Conservation (phyloP, 2,113 vertebrate species). For the Crotalus helleri region DNA sequence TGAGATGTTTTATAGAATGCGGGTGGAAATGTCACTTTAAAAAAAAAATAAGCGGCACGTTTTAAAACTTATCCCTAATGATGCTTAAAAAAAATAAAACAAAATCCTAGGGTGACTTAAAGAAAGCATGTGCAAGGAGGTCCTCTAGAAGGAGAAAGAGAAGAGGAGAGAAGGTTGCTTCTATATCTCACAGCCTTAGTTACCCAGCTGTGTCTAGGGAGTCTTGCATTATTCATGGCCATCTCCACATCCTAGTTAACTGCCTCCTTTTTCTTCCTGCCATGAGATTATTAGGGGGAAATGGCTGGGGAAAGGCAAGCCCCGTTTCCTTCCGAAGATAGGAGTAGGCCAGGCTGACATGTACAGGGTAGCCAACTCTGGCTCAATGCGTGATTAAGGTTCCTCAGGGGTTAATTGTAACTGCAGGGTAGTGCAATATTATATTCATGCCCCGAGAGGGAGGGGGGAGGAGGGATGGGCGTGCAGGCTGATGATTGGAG, state of each 20-base stretch:
- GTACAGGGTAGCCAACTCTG: not conserved
- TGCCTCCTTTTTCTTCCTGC: not conserved
- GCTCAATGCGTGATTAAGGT: not conserved
- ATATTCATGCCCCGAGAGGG: not conserved
- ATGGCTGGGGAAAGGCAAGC: slow-evolving; percentile 11
- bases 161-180: not conserved
- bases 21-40: not conserved
- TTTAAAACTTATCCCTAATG: slow-evolving; percentile 51
- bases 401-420: slow-evolving; percentile 51
- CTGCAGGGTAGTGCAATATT: slow-evolving; percentile 30
- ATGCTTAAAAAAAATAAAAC: not conserved
- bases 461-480: not conserved
- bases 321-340: slow-evolving; percentile 13
- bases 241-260: not conserved
- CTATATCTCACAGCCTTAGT: not conserved
- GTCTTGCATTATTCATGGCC: not conserved
- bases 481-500: not conserved
- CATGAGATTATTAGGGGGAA: not conserved
- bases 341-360: not conserved
- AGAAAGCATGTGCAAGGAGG: not conserved
- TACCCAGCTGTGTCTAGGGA: slow-evolving; percentile 15
- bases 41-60: not conserved
- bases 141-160: not conserved
- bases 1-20: not conserved
- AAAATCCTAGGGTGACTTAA: not conserved